Evolutionary conservation across 2,888 invertebrate species (phyloP).

Genomic region (Gryllus longicercus): DNA sequence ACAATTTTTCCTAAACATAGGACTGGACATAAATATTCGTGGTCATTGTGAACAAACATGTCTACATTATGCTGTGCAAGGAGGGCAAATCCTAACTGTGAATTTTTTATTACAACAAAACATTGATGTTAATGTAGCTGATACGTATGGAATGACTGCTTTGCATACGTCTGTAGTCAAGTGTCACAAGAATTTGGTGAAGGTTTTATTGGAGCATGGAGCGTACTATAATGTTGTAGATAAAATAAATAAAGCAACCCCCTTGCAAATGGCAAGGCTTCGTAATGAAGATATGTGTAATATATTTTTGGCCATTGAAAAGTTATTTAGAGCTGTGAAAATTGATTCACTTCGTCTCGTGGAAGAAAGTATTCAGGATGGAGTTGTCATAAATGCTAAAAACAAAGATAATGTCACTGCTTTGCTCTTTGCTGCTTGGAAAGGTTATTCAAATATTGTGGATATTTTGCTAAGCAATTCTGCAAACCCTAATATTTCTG

Average conservation of each 20-base stretch:
- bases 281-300: conserved; percentile 18
- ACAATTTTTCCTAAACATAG: conserved; percentile 18
- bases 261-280: conserved; percentile 22
- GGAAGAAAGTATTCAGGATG: conserved; percentile 21
- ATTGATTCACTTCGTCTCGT: not conserved
- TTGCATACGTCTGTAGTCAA: conserved; percentile 24
- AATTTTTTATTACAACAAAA: conserved; percentile 3
- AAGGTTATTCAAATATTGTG: conserved; percentile 8
- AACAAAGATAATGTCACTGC: not conserved
- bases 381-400: conserved; percentile 25
- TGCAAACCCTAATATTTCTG: conserved; percentile 23
- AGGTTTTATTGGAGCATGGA: conserved; percentile 24
- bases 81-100: not conserved
- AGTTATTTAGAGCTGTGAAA: conserved; percentile 20
- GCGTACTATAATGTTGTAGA: conserved; percentile 11
- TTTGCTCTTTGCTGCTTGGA: conserved; percentile 22
- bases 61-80: conserved; percentile 19
- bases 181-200: conserved; percentile 18
- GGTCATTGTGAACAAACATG: not conserved
- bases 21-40: not conserved
- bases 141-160: not conserved
- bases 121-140: conserved; percentile 27
- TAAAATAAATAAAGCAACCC: conserved; percentile 19
- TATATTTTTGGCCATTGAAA: not conserved
- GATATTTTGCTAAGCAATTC: conserved; percentile 22